Evolutionary conservation across 2,888 invertebrate species (phyloP).

Genomic region (Asteroscopus sphinx): DNA sequence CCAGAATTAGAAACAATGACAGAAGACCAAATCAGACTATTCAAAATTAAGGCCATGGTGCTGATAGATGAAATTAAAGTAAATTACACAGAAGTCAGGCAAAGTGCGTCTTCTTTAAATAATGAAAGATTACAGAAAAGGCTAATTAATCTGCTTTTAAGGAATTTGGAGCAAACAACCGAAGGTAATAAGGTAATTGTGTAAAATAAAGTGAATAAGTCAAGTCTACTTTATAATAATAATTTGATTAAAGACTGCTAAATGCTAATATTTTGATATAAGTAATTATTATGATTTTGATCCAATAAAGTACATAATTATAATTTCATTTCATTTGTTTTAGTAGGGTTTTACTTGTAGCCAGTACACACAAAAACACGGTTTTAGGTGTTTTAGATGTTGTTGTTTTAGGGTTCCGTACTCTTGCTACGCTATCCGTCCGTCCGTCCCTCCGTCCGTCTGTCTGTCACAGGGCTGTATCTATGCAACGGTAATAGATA

Average conservation of each 20-base stretch:
- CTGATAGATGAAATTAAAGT: slow-evolving; percentile 61
- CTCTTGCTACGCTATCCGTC: too few relatives aligned
- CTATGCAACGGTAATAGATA: too few relatives aligned
- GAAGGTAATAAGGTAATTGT: slow-evolving; percentile 6
- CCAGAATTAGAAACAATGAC: slow-evolving; percentile 67
- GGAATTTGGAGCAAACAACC: slow-evolving; percentile 44
- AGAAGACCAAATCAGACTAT: slow-evolving; percentile 62
- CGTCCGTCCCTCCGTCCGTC: too few relatives aligned
- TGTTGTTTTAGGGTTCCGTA: too few relatives aligned
- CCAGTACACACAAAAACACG: too few relatives aligned
- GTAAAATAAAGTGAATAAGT: neutral
- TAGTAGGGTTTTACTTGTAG: too few relatives aligned
- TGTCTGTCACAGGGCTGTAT: too few relatives aligned
- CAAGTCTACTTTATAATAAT: neutral
- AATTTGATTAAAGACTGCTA: slow-evolving; percentile 31
- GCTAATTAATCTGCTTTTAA: slow-evolving; percentile 62
- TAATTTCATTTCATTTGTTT: too few relatives aligned
- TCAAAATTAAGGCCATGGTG: slow-evolving; percentile 67
- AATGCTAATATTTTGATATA: slow-evolving; percentile 11
- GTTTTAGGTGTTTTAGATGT: too few relatives aligned
- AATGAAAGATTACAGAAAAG: slow-evolving; percentile 58
- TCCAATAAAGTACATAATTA: slow-evolving; percentile 27
- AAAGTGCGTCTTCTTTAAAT: slow-evolving; percentile 19
- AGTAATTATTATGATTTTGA: slow-evolving; percentile 11
- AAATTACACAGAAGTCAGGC: slow-evolving; percentile 39